Base-by-base conservation (phyloP, 2,797 vertebrate species). In the Cynodonichthys magdalenae region DNA sequence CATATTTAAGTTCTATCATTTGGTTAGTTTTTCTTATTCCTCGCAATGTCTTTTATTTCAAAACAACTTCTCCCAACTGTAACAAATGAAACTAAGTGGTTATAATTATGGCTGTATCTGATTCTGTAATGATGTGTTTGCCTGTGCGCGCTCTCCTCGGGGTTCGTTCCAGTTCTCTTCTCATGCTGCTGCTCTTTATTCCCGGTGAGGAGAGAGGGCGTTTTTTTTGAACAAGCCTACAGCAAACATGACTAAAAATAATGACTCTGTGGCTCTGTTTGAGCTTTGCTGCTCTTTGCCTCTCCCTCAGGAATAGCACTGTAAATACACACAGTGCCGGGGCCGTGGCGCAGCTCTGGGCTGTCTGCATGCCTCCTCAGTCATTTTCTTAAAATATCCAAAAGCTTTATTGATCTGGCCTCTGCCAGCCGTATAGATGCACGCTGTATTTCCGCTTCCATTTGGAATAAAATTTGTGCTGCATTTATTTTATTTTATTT, bases 241-340 rank as follows among this genome's bases (percentile, higher is more conserved):
- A 83, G 90, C 87, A 93, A 93, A 92, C 92, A 92, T 82, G 85
- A 87, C 92, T 92, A 92, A 93, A 94, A 93, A 92, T 92, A 93
- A 94, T 90, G 90, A 90, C 83, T 90, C 80, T 68, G 87, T 87
- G 87, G 85, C 89, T 90, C 75, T 84, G 90, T 89, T 93, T 89
- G 91, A 93, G 90, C 87, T 84, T 75, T 88, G 84, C 80, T 85
- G 84, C 86, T 91, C 86, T 90, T 85, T 92, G 80, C 80, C 79
- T 86, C 84, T 82, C 89, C 89, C 87, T 69, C 79, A 83, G 88
- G 89, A 91, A 86, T 87, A 88, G 72, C 77, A 90, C 85, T 90
- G 86, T 83, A 86, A 91, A 90, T 85, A 87, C 81, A 86, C 83
- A 89, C 80, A 68, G 75, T 5, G 53, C 74, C 55, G 71, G 71